Base-by-base conservation (phyloP, 2,113 vertebrate genomes). In the Pseudorectes ferrugineus region DNA sequence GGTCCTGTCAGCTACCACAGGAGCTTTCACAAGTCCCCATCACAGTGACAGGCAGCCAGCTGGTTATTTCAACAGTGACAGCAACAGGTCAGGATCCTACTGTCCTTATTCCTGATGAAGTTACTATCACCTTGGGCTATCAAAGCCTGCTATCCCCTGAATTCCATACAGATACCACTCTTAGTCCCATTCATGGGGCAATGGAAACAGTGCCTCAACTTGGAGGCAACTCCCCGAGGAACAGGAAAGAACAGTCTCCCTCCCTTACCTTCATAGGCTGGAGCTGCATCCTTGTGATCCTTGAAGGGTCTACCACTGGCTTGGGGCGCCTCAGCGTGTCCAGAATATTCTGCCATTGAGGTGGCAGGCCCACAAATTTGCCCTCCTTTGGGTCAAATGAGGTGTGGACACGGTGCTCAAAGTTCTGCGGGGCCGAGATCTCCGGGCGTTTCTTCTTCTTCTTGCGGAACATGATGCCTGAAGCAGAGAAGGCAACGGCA, bases 381-480 rank as follows among this genome's bases (percentile, higher is more conserved):
- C 99, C 99, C 8, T 98, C 98, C 92, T 99, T 99, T 68, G 98
- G 96, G 81, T 99, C 99, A n/a, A 99, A 99, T 0, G 99, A 99
- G 26, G 99, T 99, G 93, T 99, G 99, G 83, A 99, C 99, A 3
- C 99, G 98, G 91, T 99, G 99, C 97, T 99, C 99, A 54, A 99
- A 99, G 97, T 99, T 99, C 97, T 98, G 99, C 0, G 99, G 99
- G 75, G 98, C 98, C 0, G 99, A 99, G 97, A 99, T 99, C 97
- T 99, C 99, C 1, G 99, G 99, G 88, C 99, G 99, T 99, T 99
- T 99, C 99, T 99, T 99, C 98, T 99, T 99, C 97, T 99, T 99
- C 97, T 99, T 99, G 54, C 99, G 99, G 97, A 99, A 99, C 99
- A 99, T 99, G 93, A 62, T 98, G 94, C 82, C 98, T 98, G 88